A percentile compares a stretch with the other conserved stretches of the same genome.
Evolutionary conservation across 1,140 invertebrate genomes (phyloP).

Genomic region (Pentalonia nigronervosa): DNA sequence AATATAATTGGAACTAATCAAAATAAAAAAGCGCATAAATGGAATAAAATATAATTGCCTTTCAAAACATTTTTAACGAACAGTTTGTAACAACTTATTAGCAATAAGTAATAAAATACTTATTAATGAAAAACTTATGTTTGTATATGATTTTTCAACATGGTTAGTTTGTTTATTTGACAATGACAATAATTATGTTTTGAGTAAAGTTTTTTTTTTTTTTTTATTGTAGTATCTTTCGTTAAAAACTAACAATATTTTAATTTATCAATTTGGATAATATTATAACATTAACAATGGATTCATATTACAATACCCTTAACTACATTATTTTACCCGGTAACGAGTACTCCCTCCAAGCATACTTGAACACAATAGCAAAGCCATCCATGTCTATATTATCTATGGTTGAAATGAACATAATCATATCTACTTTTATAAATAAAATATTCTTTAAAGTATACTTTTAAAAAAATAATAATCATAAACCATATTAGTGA

Average conservation of each 20-base stretch:
- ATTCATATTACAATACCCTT: background rate
- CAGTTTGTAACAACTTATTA: too few relatives aligned
- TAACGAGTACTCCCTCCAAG: background rate
- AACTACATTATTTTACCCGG: background rate
- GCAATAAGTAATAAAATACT: too few relatives aligned
- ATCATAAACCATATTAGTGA: background rate
- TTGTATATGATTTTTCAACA: too few relatives aligned
- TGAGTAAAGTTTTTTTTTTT: too few relatives aligned
- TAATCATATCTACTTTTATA: background rate
- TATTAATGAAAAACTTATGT: too few relatives aligned
- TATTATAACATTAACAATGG: background rate
- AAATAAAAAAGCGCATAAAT: too few relatives aligned
- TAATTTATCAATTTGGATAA: background rate
- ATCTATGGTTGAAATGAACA: background rate
- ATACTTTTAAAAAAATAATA: background rate
- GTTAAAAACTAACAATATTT: background rate
- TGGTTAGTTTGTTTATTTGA: too few relatives aligned
- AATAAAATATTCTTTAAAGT: background rate
- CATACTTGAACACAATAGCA: background rate
- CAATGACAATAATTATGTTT: too few relatives aligned
- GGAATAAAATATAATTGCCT: too few relatives aligned
- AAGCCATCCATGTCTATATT: background rate
- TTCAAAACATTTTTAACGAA: too few relatives aligned
- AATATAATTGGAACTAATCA: too few relatives aligned
- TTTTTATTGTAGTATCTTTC: too few relatives aligned